phyloP scores from a whole-genome alignment of 2,113 vertebrate genomes.

The Cryptomyrus ogoouensis region DNA sequence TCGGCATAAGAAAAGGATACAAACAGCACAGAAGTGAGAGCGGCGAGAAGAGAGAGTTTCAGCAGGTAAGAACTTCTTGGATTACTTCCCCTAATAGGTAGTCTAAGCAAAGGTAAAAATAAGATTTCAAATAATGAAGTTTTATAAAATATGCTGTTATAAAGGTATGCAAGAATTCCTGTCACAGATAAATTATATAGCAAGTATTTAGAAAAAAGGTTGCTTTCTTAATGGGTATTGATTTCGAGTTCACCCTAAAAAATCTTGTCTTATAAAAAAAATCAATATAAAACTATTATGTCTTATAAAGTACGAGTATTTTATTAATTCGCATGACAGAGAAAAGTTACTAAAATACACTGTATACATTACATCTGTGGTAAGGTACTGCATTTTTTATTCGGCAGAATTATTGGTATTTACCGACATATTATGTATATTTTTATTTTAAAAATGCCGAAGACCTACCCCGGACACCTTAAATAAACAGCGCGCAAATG shows the following conservation, averaged over 20 bases:
- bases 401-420: background rate
- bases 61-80: slow-evolving; percentile 41
- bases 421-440: background rate
- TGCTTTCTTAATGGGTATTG: background rate
- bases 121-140: background rate
- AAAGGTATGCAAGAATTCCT: background rate
- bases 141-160: background rate
- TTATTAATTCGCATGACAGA: background rate
- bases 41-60: background rate
- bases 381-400: background rate
- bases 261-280: background rate
- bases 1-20: slow-evolving; percentile 14
- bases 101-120: background rate
- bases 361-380: background rate
- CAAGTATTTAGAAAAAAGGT: background rate
- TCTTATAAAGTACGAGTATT: background rate
- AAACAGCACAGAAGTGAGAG: background rate
- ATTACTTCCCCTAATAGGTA: background rate
- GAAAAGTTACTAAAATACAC: background rate
- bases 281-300: background rate
- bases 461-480: background rate
- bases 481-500: background rate
- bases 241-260: background rate
- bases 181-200: background rate
- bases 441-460: background rate